These are phyloP conservation scores for Hypotaenidia philippensis DNA, from an alignment of 2,797 vertebrate genomes.

Conservation along the genomic window DNA sequence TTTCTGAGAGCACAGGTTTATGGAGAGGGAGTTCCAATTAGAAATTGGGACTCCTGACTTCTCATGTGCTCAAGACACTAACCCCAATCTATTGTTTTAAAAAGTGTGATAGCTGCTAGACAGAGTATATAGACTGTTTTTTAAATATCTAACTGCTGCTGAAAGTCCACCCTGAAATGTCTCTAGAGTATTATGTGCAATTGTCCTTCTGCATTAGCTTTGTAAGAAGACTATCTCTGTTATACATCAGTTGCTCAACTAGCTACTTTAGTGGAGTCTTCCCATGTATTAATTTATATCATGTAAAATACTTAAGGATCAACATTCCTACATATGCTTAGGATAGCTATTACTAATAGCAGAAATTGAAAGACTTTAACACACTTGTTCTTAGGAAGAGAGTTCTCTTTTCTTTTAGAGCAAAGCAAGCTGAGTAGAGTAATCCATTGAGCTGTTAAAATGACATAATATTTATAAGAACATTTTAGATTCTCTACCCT, in stretches of 20 bases:
- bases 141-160: neutral
- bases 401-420: neutral
- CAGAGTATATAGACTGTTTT: neutral
- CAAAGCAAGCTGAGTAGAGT: neutral
- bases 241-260: neutral
- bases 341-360: neutral
- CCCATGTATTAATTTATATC: neutral
- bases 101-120: neutral
- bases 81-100: neutral
- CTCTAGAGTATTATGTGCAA: neutral
- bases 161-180: neutral
- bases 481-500: neutral
- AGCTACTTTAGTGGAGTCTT: neutral
- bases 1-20: neutral
- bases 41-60: neutral
- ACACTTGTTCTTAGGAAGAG: neutral
- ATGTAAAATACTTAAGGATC: neutral
- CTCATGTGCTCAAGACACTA: neutral
- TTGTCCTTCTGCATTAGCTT: neutral
- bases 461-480: constrained; percentile 23
- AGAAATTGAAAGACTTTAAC: neutral
- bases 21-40: neutral
- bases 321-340: neutral
- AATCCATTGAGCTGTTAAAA: neutral
- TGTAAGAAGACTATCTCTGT: neutral